Evolutionary conservation across 2,113 vertebrate genomes (phyloP), one percentile per base, ranked within the genome.

Genomic region (Dicrurus megarhynchus): DNA sequence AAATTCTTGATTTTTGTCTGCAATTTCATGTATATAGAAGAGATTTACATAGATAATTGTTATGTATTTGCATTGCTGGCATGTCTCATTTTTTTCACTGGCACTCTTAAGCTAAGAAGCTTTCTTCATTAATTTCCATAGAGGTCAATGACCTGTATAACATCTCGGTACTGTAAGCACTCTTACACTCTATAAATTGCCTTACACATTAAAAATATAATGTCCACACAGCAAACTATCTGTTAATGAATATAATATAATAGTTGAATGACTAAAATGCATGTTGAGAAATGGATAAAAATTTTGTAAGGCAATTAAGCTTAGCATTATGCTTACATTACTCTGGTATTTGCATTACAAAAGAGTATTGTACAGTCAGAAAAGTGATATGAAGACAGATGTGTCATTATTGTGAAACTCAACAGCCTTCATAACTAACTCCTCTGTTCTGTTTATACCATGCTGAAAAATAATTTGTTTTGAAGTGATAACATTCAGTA

Each of bases 211-310:
- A 87, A 93, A 95, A 97, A 96, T 79, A 96, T 89, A 80, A 94
- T 95, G 92, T 95, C 55, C 63, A 30, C 9, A 63, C 61, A 76
- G 88, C 26, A 56, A 94, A 94, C 79, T 78, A 53, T 79, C 92
- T 74, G 44, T 89, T 95, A 91, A 96, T 94, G 96, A 97, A 89
- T n/a, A n/a, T n/a, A n/a, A n/a, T n/a, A n/a, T n/a, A n/a, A n/a
- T 37, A 94, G 87, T 16, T 52, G 75, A 93, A 55, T 68, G 44
- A 86, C 49, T 77, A 73, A 93, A 96, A 95, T 27, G 39, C 42
- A 10, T 77, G 91, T 61, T 97, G 77, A 96, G 71, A 90, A 92
- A 89, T 79, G 50, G 92, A 86, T 78, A 55, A 75, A 39, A 89
- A 70, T 78, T 94, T 94, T 89, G 56, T 20, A 73, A 91, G 39